Evolutionary conservation across 2,113 vertebrate species (phyloP), one percentile per base, ranked within the genome.

Genomic region (Mirounga angustirostris): DNA sequence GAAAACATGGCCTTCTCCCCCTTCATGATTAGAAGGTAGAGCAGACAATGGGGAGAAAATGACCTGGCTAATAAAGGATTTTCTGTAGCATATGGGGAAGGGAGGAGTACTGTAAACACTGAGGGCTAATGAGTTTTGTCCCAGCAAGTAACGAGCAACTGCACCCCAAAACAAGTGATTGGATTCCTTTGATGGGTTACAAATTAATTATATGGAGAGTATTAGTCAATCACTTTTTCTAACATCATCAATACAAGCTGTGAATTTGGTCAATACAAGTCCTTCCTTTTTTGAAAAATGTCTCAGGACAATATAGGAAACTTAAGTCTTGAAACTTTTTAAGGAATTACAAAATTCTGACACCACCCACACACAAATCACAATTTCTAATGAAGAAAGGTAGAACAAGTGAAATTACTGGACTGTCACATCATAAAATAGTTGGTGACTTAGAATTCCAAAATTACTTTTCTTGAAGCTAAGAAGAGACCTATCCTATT

Each of bases 401-500:
- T 9, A 61, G 22, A 86, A 19, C 9, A 43, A 33, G 22, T 22
- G 43, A 93, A 83, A 91, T 73, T 67, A 95, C 56, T 24, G 0
- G n/a, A 58, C 22, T 89, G 89, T 81, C 50, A 50, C 15, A 76
- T 93, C 21, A 5, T 69, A 33, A 65, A 90, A 91, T n/a, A 89
- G 50, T 63, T 1, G 43, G 59, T 50, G 24, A 87, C 26, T 94
- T 78, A 6, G 56, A 80, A 69, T 73, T 95, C 80, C 80, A 89
- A 74, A 67, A 61, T 92, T 30, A 61, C 15, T 33, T 83, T 61
- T 74, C 87, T 82, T 52, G 79, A 89, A 94, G 69, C 36, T 83
- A 92, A 43, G 88, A 86, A 79, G 24, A 94, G 88, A 95, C 13
- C 52, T 83, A 24, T 91, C n/a, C 58, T 95, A 71, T 95, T 87